phyloP scores from a whole-genome alignment of 2,113 vertebrate genomes.

The Eubucco bourcierii region DNA sequence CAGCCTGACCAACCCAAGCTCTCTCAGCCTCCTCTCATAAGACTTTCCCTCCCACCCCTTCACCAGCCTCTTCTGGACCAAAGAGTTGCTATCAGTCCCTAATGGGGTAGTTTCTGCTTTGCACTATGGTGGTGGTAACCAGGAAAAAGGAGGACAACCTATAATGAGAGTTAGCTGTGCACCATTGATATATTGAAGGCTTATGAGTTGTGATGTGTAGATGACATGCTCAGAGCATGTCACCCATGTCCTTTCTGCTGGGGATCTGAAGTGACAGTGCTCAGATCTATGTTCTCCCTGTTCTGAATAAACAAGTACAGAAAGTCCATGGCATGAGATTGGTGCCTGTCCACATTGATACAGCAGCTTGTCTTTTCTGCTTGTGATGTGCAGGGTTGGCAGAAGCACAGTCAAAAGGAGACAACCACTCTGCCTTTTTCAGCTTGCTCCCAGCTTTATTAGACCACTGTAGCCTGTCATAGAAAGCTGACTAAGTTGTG shows the following conservation, averaged over 20 bases:
- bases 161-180: too few relatives aligned
- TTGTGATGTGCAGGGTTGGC: neutral
- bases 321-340: neutral
- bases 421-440: neutral
- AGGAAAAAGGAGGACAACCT: neutral
- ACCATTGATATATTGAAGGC: neutral
- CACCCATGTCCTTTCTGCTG: neutral
- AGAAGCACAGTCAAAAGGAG: neutral
- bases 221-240: neutral
- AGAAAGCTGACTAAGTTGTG: neutral
- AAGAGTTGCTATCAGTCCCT: neutral
- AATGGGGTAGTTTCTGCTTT: neutral
- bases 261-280: neutral
- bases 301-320: neutral
- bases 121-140: neutral
- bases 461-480: neutral
- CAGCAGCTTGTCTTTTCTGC: neutral
- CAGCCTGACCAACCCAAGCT: too few relatives aligned
- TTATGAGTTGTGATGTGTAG: neutral
- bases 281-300: neutral
- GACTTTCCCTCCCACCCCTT: too few relatives aligned
- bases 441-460: neutral
- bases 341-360: neutral
- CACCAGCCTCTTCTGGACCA: neutral
- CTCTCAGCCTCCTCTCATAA: too few relatives aligned